phyloP scores from a whole-genome alignment of 2,888 invertebrate genomes.

The Rhaphigaster nebulosa region DNA sequence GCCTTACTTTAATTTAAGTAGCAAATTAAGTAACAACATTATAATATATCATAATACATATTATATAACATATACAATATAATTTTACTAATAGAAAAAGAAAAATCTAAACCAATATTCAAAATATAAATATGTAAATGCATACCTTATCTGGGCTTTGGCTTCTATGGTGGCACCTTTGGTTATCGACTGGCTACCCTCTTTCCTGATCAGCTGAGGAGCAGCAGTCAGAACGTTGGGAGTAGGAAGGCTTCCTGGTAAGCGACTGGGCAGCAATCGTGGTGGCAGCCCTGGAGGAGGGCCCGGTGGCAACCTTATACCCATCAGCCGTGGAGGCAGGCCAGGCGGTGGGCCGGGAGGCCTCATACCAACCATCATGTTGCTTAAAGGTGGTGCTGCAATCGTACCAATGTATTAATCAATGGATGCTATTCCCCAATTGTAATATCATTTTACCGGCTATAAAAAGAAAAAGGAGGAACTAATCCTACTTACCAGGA shows the following conservation, averaged over 20 bases:
- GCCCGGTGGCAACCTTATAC: conserved; percentile 77
- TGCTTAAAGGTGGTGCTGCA: conserved; percentile 71
- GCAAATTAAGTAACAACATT: too few species aligned
- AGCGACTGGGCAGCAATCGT: conserved; percentile 64
- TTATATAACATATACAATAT: not conserved
- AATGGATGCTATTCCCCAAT: not conserved
- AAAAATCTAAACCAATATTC: too few species aligned
- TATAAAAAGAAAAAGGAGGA: not conserved
- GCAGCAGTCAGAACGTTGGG: conserved; percentile 86
- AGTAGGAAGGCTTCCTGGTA: conserved; percentile 65
- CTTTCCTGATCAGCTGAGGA: conserved; percentile 83
- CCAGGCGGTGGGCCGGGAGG: conserved; percentile 76
- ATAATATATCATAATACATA: too few species aligned
- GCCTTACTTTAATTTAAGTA: too few species aligned
- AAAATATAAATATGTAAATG: not conserved
- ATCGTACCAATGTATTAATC: not conserved
- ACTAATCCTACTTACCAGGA: conserved; percentile 63
- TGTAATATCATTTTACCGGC: not conserved
- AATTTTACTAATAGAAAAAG: not conserved
- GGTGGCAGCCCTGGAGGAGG: conserved; percentile 73
- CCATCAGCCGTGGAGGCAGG: conserved; percentile 74
- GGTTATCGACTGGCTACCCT: conserved; percentile 72
- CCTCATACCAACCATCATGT: conserved; percentile 67
- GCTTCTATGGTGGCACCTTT: conserved; percentile 87
- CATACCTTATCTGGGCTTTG: conserved; percentile 88